phyloP scores from a whole-genome alignment of 2,888 invertebrate species.

The Brenthis hecate region DNA sequence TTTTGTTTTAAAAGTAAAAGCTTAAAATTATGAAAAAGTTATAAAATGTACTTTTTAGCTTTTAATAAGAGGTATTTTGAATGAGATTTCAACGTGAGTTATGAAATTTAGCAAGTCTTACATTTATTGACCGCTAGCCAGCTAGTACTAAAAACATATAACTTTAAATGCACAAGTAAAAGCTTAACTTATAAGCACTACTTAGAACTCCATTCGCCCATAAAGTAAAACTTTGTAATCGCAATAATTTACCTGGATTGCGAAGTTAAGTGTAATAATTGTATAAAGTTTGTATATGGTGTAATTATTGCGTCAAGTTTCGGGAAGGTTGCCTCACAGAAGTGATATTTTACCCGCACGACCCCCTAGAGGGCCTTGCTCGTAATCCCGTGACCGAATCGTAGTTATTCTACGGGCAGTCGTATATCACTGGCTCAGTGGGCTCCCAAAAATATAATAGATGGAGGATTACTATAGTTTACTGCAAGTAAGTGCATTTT shows the following conservation, averaged over 20 bases:
- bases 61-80: too few species aligned
- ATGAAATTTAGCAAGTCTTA: too few species aligned
- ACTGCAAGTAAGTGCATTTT: conserved; percentile 11
- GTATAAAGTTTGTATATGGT: conserved; percentile 23
- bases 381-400: conserved; percentile 32
- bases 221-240: conserved; percentile 5
- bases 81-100: too few species aligned
- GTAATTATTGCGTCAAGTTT: conserved; percentile 35
- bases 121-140: too few species aligned
- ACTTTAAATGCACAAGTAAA: not conserved
- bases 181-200: not conserved
- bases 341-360: conserved; percentile 55
- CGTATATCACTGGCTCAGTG: conserved; percentile 32
- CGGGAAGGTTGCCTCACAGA: conserved; percentile 29
- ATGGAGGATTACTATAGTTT: conserved; percentile 19
- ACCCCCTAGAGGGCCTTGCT: conserved; percentile 50
- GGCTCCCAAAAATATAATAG: conserved; percentile 25
- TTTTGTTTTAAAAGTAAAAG: too few species aligned
- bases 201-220: not conserved
- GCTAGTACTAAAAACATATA: not conserved
- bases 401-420: conserved; percentile 27
- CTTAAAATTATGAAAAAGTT: too few species aligned
- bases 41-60: too few species aligned
- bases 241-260: conserved; percentile 17
- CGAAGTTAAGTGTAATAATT: conserved; percentile 19